Conservation (phyloP, 2,797 vertebrate species). For the Pyrocephalus nanus region DNA sequence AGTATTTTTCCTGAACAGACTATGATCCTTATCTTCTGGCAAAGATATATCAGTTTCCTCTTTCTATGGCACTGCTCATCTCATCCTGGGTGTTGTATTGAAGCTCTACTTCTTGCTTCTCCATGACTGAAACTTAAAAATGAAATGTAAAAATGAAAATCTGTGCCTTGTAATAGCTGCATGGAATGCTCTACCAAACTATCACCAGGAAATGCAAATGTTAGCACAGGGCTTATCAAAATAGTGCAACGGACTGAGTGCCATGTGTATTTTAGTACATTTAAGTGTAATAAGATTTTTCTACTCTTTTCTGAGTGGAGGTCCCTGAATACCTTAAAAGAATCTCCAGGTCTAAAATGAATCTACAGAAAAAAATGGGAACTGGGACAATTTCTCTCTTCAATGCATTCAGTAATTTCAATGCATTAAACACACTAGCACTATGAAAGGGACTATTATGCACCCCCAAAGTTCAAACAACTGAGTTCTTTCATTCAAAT, state of each 20-base stretch:
- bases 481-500: not conserved
- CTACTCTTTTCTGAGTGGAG: not conserved
- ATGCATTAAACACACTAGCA: not conserved
- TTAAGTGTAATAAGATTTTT: not conserved
- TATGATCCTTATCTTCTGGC: not conserved
- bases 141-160: not conserved
- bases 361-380: not conserved
- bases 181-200: not conserved
- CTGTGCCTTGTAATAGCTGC: not conserved
- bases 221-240: not conserved
- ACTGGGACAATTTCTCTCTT: not conserved
- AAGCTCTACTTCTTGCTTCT: not conserved
- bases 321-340: not conserved
- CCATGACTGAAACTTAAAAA: not conserved
- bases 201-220: not conserved
- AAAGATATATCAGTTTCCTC: not conserved
- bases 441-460: constrained; percentile 2
- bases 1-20: not conserved
- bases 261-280: not conserved
- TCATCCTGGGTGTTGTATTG: not conserved
- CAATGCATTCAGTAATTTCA: not conserved
- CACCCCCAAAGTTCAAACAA: not conserved
- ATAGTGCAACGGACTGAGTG: not conserved
- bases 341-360: not conserved
- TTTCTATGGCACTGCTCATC: not conserved